phyloP scores from a whole-genome alignment of 2,113 vertebrate genomes.

The Synchiropus splendidus region DNA sequence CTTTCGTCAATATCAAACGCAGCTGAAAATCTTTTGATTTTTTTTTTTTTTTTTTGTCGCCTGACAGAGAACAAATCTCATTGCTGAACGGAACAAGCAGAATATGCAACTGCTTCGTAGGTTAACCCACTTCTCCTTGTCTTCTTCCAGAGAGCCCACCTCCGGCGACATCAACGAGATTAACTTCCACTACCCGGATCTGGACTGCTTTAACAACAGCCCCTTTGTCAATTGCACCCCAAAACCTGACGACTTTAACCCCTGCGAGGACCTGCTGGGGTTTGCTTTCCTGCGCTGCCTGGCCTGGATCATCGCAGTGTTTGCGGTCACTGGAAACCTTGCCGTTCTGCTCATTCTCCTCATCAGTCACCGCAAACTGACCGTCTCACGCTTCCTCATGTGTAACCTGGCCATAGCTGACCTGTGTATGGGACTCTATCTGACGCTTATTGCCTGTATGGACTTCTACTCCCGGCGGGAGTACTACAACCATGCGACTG shows the following conservation, averaged over 20 bases:
- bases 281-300: conserved; percentile 74
- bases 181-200: conserved; percentile 55
- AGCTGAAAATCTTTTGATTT: too few relatives aligned
- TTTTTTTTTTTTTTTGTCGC: too few relatives aligned
- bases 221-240: conserved; percentile 73
- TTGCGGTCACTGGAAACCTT: conserved; percentile 76
- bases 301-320: conserved; percentile 81
- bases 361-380: conserved; percentile 77
- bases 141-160: conserved; percentile 43
- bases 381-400: conserved; percentile 84
- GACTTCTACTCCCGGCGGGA: conserved; percentile 75
- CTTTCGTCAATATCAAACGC: too few relatives aligned
- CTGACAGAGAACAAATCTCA: too few relatives aligned
- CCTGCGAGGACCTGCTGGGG: conserved; percentile 88
- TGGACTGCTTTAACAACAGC: conserved; percentile 63
- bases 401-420: conserved; percentile 87
- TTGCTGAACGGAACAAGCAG: too few relatives aligned
- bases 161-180: conserved; percentile 38
- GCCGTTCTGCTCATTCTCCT: conserved; percentile 74
- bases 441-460: conserved; percentile 81
- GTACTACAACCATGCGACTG: conserved; percentile 87
- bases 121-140: too few relatives aligned
- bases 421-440: conserved; percentile 87
- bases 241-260: conserved; percentile 80
- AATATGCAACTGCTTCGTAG: too few relatives aligned